Base-by-base conservation (phyloP, 1,140 invertebrate genomes). In the Pinna nobilis region DNA sequence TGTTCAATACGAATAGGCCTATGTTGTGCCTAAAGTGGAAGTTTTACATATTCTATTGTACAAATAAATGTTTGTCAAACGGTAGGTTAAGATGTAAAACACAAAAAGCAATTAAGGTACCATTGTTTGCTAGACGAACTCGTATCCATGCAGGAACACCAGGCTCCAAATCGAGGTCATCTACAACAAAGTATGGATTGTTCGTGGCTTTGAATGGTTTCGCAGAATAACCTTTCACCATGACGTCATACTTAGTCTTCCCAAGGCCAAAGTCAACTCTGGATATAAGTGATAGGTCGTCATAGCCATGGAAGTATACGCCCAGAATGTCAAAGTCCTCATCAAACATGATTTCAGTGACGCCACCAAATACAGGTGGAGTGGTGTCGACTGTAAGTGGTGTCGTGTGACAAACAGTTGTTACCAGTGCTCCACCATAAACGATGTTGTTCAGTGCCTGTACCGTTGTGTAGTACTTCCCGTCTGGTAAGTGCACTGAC, bases 401-500 rank as follows among this genome's bases (percentile, higher is more conserved):
- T 20, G 73, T 76, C 5, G 75, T 72, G 74, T 83, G 81, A 57
- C 81, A 83, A 6, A 83, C 79, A 28, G 81, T 78, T 5, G 79
- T 81, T 32, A 81, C 81, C 30, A 83, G 55, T 13, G 79, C 72
- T 2, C 81, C 81, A 20, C 81, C 81, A 57, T 69, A 60, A 11
- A 77, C 63, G n/a, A 81, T 66, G 39, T 77, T 75, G 50, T 80
- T 82, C 11, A 82, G 41, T 11, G 81, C 81, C 49, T 79, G 79
- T 20, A 78, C 68, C 18, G 77, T 78, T 5, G 74, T 60, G 47
- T 68, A 77, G 47, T 77, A 77, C 28, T 53, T n/a, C 13, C 75
- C 75, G 49, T 77, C 75, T 33, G 41, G 13, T 11, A 77, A 50
- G 25, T 60, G 35, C 4, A 77, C 28, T 13, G 64, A 37, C 18